Conservation (phyloP, 1,140 invertebrate genomes). For the Meteorus sp. region DNA sequence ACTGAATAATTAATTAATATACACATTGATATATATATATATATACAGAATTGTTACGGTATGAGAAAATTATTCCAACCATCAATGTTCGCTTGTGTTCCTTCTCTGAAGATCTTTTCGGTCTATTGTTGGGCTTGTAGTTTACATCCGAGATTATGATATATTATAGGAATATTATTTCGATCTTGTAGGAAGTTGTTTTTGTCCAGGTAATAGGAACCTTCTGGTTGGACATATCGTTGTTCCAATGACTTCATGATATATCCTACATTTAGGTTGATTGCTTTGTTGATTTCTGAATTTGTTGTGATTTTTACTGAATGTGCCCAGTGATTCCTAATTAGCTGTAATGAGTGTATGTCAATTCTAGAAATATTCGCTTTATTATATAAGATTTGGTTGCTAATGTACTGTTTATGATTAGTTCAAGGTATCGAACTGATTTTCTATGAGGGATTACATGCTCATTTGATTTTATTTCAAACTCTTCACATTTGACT, state of each 20-base stretch:
- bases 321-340: slow-evolving; percentile 20
- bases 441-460: slow-evolving; percentile 8
- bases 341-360: slow-evolving; percentile 22
- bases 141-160: not conserved
- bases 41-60: too few species aligned
- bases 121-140: not conserved
- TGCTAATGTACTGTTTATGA: slow-evolving; percentile 11
- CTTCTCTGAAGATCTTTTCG: not conserved
- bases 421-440: slow-evolving; percentile 22
- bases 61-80: not conserved
- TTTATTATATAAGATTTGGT: slow-evolving; percentile 12
- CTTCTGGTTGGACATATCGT: not conserved
- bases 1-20: too few species aligned
- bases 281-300: not conserved
- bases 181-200: not conserved
- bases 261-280: not conserved
- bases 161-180: not conserved
- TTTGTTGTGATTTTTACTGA: slow-evolving; percentile 2
- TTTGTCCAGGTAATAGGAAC: not conserved
- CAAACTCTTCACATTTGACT: not conserved
- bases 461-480: not conserved
- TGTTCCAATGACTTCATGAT: not conserved
- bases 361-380: slow-evolving; percentile 25
- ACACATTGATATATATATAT: too few species aligned
- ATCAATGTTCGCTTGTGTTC: not conserved